phyloP scores from a whole-genome alignment of 2,797 vertebrate species.

The Eulemur albifrons region DNA sequence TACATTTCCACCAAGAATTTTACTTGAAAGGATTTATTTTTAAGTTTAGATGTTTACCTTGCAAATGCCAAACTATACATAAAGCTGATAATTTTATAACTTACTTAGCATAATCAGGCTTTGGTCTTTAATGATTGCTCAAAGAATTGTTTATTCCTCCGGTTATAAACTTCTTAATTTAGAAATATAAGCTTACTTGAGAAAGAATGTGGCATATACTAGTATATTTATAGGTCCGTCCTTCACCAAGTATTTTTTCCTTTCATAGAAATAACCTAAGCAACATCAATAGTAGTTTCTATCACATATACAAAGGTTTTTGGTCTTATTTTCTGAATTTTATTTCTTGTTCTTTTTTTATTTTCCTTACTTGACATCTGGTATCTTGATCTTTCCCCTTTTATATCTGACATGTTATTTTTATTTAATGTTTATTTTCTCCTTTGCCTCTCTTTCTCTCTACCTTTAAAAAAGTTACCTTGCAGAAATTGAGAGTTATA shows the following conservation, averaged over 20 bases:
- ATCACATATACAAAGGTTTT: neutral
- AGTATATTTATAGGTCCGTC: neutral
- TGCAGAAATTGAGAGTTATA: neutral
- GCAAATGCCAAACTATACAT: neutral
- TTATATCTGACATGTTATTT: neutral
- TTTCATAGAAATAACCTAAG: neutral
- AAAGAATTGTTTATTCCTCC: neutral
- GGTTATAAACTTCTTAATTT: neutral
- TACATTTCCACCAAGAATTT: neutral
- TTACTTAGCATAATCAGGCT: conserved; percentile 37
- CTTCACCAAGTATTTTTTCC: neutral
- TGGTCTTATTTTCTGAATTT: conserved; percentile 12
- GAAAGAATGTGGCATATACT: neutral
- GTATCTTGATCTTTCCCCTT: neutral
- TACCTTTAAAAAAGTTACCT: neutral
- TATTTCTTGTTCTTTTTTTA: conserved; percentile 29
- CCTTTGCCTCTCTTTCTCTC: neutral
- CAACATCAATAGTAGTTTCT: neutral
- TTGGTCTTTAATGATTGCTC: conserved; percentile 23
- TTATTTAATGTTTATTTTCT: conserved; percentile 30
- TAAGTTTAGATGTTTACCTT: conserved; percentile 29
- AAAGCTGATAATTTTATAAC: conserved; percentile 33
- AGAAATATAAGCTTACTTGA: neutral
- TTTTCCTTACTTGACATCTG: neutral
- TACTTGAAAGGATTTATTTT: neutral